phyloP scores from a whole-genome alignment of 1,140 invertebrate genomes.

The Anagrus nilaparvatae region DNA sequence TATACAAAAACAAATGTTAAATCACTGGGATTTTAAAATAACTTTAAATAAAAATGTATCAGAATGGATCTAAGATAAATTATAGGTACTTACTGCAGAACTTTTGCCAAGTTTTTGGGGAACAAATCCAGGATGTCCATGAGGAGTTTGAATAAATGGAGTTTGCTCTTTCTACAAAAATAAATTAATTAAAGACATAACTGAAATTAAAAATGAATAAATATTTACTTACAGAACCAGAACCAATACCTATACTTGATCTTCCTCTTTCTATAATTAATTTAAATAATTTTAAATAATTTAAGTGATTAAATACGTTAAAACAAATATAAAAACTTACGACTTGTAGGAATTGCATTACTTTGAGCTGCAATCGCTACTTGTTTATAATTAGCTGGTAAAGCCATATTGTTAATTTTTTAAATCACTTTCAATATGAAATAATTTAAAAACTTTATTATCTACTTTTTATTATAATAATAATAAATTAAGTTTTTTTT shows the following conservation, averaged over 20 bases:
- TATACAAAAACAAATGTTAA: background rate
- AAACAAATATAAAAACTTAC: constrained; percentile 23
- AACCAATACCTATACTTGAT: background rate
- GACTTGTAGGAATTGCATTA: constrained; percentile 26
- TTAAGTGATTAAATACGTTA: constrained; percentile 1
- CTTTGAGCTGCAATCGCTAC: constrained; percentile 54
- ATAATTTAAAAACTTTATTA: too few relatives aligned
- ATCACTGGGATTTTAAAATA: background rate
- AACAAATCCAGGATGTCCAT: constrained; percentile 87
- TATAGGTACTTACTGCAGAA: constrained; percentile 49
- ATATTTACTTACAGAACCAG: too few relatives aligned
- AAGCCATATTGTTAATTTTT: constrained; percentile 48
- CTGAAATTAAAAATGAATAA: constrained; percentile 4
- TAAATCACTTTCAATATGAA: too few relatives aligned
- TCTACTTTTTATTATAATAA: too few relatives aligned
- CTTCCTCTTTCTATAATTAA: constrained; percentile 8
- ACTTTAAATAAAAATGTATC: background rate
- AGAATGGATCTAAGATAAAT: background rate
- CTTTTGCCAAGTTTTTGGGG: constrained; percentile 87
- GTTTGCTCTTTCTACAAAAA: constrained; percentile 52
- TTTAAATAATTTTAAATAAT: constrained; percentile 4
- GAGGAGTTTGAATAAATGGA: constrained; percentile 78
- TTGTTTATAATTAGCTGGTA: constrained; percentile 66
- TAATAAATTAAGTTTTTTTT: too few relatives aligned
- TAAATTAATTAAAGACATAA: constrained; percentile 17